Evolutionary conservation across 2,888 invertebrate species (phyloP).

Genomic region (Drosophila seclusa): DNA sequence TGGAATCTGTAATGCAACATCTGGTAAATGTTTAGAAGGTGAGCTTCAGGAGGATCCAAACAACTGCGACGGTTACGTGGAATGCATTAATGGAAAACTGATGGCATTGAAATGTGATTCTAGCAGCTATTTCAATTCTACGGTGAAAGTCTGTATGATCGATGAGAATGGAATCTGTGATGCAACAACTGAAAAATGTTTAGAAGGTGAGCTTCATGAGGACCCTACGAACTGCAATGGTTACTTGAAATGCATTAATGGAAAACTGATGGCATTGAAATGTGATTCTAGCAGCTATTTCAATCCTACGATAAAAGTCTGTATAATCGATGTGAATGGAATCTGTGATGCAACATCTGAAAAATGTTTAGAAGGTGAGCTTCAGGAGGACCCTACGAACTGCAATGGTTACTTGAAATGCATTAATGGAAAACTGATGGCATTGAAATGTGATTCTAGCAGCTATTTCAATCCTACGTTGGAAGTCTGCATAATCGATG

Average conservation of each 20-base stretch:
- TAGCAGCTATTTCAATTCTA: constrained; percentile 19
- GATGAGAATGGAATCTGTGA: constrained; percentile 20
- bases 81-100: constrained; percentile 4
- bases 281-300: not conserved
- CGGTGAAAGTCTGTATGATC: not conserved
- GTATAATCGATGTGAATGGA: too few relatives aligned
- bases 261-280: not conserved
- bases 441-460: constrained; percentile 35
- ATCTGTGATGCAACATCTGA: too few relatives aligned
- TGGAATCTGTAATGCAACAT: constrained; percentile 7
- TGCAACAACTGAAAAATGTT: not conserved
- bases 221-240: not conserved
- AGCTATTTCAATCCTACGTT: constrained; percentile 31
- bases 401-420: not conserved
- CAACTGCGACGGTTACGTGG: constrained; percentile 7
- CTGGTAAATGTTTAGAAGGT: not conserved
- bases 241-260: constrained; percentile 1
- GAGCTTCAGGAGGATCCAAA: not conserved
- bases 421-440: not conserved
- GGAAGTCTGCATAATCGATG: constrained; percentile 36
- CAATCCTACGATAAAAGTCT: too few relatives aligned
- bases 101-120: not conserved
- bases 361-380: too few relatives aligned
- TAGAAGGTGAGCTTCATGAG: not conserved
- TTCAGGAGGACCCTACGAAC: too few relatives aligned